Evolutionary conservation across 2,113 vertebrate genomes (phyloP).

Genomic region (Argyrosomus japonicus): DNA sequence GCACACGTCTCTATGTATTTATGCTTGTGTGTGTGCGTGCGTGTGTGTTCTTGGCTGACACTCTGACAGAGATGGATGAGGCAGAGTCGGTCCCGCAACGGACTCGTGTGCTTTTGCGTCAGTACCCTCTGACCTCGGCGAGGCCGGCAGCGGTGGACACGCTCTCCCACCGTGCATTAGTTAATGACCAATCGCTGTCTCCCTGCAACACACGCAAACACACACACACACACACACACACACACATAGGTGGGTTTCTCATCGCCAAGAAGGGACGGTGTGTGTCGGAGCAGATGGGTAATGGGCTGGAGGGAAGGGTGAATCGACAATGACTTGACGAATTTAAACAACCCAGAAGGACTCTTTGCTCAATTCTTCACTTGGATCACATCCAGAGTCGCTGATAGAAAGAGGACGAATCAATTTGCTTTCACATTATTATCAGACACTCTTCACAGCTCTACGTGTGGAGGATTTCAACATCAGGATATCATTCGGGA

Average conservation of each 20-base stretch:
- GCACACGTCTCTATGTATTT: background rate
- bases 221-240: background rate
- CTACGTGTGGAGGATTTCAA: conserved; percentile 18
- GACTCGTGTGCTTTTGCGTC: conserved; percentile 61
- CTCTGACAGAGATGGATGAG: conserved; percentile 75
- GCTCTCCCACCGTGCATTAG: conserved; percentile 65
- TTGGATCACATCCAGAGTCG: conserved; percentile 50
- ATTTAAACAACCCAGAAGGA: conserved; percentile 64
- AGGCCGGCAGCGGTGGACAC: conserved; percentile 49
- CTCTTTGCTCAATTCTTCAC: conserved; percentile 43
- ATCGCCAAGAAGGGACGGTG: background rate
- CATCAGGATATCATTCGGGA: conserved; percentile 8
- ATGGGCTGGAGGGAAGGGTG: conserved; percentile 54
- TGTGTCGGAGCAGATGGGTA: conserved; percentile 50
- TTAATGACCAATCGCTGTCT: conserved; percentile 67
- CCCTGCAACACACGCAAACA: conserved; percentile 24
- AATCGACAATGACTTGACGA: conserved; percentile 64
- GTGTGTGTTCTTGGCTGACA: conserved; percentile 45
- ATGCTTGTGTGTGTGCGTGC: background rate
- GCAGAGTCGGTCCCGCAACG: conserved; percentile 27
- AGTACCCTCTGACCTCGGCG: conserved; percentile 56
- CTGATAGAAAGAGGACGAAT: conserved; percentile 59
- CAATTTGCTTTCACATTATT: conserved; percentile 60
- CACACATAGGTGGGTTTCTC: conserved; percentile 44
- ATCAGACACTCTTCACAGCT: conserved; percentile 45